Evolutionary conservation across 1,140 invertebrate species (phyloP), one percentile per base, ranked within the genome.

Genomic region (Heliconius congener): DNA sequence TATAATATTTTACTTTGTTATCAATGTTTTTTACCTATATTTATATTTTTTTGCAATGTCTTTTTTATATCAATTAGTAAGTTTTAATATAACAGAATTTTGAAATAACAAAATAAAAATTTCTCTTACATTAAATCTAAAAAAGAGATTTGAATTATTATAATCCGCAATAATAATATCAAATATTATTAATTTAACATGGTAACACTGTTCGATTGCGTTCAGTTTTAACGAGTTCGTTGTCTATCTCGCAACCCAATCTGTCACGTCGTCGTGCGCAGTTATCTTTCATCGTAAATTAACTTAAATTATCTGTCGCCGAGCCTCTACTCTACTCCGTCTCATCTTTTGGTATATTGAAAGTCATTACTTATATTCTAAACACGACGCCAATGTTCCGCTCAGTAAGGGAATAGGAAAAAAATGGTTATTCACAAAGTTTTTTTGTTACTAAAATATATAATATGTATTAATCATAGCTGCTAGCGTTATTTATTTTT

Each of bases 261-360:
- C 83, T 87, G 80, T 87, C 84, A 85, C 78, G 81, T 80, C 74
- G 13, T 78, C 77, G 77, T 37, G 78, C 73, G 74, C 79, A 76
- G 82, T 89, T 90, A 91, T 92, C 88, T 78, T 81, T 72, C 78
- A 87, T 90, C 86, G 87, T 90, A 92, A 92, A 89, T 91, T 90
- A 88, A 88, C 83, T 84, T 71, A 85, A 86, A 90, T 89, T 88
- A 89, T 88, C 84, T 84, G 84, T 84, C 82, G 81, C 78, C 81
- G 30, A 60, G 74, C 55, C 42, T 72, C 46, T 70, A 74, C 78
- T 70, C 52, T 27, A 74, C 78, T 74, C 66, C 37, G 76, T 81
- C 79, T 79, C 37, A 60, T 71, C 76, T 55, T 66, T 72, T 82
- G 80, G 81, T 78, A 81, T 81, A 82, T 86, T 85, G 79, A 73